Base-by-base conservation (phyloP, 2,113 vertebrate genomes). In the Alaudala cheleensis region DNA sequence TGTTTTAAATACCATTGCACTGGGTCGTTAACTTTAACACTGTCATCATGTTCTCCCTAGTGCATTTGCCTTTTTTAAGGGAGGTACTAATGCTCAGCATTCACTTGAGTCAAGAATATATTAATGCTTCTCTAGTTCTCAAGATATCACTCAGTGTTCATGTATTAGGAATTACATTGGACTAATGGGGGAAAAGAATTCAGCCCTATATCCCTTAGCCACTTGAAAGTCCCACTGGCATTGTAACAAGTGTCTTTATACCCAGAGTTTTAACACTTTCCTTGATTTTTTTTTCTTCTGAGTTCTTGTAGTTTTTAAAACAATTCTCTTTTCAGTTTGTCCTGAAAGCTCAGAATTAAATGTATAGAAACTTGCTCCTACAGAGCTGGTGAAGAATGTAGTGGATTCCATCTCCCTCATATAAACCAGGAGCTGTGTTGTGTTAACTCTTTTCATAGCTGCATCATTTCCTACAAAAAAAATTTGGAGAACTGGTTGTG, bases 11-110 rank as follows among this genome's bases (percentile, higher is more conserved):
- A 92, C 77, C 72, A 11, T 51, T 95, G 88, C 58, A 50, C n/a
- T 33, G 89, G 93, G 28, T 96, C 74, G 0, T 97, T 96, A 96
- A 93, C 74, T 97, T 96, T 81, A 92, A 88, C 77, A 87, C 45
- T 71, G 84, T 86, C 93, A 93, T 96, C 87, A 42, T 93, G 81
- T 96, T 96, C 79, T 92, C 64, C 23, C 26, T 92, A 25, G 44
- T 70, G 82, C 81, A 54, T 94, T 95, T 97, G 87, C 92, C 73
- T 96, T 92, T 73, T 53, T 94, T 86, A 89, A 89, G 84, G 64
- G 76, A 61, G 58, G 64, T 58, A 66, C 34, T 94, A 81, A 78
- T 92, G 33, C 79, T 94, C 60, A 58, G 69, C 45, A 45, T 81
- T 83, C 51, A 53, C 51, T 92, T 88, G 49, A 54, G 76, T 79